phyloP scores from a whole-genome alignment of 2,113 vertebrate species.

The Urocitellus parryii region DNA sequence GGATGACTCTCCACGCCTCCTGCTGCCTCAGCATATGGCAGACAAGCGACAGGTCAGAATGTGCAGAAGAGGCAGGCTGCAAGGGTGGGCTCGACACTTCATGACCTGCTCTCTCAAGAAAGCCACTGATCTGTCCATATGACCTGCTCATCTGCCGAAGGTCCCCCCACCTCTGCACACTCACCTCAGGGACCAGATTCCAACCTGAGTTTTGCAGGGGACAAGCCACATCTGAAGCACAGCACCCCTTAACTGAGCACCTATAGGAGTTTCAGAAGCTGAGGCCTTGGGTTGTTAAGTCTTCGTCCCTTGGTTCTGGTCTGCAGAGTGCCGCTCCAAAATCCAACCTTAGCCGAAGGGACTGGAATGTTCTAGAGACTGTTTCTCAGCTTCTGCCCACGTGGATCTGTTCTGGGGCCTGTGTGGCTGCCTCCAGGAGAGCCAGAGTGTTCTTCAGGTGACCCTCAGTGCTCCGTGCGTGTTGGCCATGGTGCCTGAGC shows the following conservation, averaged over 20 bases:
- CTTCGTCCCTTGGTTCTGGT: neutral
- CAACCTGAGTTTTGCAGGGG: no score
- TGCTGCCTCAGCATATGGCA: no score
- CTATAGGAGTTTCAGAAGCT: neutral
- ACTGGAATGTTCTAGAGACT: neutral
- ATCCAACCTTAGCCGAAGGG: neutral
- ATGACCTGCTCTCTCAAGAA: neutral
- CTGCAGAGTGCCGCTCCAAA: neutral
- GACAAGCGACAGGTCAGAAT: neutral
- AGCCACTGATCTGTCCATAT: no score
- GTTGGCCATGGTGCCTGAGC: neutral
- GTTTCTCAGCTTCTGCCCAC: no score
- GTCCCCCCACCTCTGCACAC: neutral
- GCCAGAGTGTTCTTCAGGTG: neutral
- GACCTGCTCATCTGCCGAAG: neutral
- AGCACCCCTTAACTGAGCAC: neutral
- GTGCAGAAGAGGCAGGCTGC: neutral
- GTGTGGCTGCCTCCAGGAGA: neutral
- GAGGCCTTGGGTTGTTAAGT: neutral
- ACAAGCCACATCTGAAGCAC: neutral
- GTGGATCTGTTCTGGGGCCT: neutral
- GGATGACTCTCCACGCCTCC: no score
- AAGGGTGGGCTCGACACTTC: neutral
- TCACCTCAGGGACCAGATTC: neutral
- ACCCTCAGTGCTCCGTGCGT: neutral